Conservation (phyloP, 2,888 invertebrate genomes). For the Metopia argyrocephala region DNA sequence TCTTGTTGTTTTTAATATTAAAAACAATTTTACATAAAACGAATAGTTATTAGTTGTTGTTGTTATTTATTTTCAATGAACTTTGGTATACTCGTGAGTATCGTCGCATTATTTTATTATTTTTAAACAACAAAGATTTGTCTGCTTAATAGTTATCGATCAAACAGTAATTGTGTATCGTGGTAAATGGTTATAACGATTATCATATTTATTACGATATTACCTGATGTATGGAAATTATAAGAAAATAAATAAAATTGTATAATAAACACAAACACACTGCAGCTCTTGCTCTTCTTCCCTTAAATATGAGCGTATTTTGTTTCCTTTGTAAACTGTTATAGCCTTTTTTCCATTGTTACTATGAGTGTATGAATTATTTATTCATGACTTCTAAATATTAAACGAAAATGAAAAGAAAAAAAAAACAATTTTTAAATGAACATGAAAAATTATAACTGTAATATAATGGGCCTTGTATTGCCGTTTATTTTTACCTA, state of each 20-base stretch:
- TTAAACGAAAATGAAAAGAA: neutral
- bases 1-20: neutral
- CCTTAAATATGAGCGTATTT: neutral
- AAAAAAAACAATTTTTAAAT: neutral
- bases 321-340: neutral
- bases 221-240: slow-evolving; percentile 58
- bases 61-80: neutral
- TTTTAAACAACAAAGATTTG: too few relatives aligned
- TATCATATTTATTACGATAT: slow-evolving; percentile 62
- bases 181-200: slow-evolving; percentile 12
- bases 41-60: too few relatives aligned
- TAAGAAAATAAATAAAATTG: neutral
- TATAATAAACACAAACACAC: neutral
- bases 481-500: too few relatives aligned
- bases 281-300: too few relatives aligned
- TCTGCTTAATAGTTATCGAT: neutral
- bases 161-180: neutral
- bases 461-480: too few relatives aligned
- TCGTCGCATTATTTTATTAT: too few relatives aligned
- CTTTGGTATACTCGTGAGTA: neutral
- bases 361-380: neutral
- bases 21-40: too few relatives aligned
- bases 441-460: too few relatives aligned
- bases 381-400: neutral
- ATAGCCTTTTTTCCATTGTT: neutral